Percentiles rank a stretch among this genome's conserved stretches.
These are phyloP conservation scores for Acanthisitta chloris DNA, from an alignment of 2,113 vertebrate species.

Conservation along the genomic window DNA sequence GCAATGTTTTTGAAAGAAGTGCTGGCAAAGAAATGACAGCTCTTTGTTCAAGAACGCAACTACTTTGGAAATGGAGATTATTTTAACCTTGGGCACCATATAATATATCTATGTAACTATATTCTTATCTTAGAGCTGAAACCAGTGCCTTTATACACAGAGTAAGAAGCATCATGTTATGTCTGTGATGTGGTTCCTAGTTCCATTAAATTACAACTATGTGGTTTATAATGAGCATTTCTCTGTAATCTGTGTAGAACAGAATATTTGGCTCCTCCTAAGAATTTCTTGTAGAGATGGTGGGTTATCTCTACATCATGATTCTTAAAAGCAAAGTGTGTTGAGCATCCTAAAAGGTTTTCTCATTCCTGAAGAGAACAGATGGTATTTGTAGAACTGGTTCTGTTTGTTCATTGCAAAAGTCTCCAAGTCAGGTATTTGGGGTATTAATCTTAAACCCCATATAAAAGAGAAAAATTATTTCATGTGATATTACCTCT, in stretches of 20 bases:
- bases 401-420: neutral
- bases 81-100: neutral
- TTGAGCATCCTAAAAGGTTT: neutral
- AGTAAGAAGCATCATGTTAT: neutral
- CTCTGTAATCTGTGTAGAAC: neutral
- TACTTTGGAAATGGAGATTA: neutral
- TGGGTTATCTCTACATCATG: neutral
- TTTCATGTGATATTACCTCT: neutral
- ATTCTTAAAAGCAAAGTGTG: neutral
- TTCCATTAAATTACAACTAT: neutral
- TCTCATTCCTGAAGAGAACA: neutral
- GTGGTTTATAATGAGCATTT: neutral
- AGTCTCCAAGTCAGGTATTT: neutral
- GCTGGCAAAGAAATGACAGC: neutral
- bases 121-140: neutral
- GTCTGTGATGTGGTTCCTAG: neutral
- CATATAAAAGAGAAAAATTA: neutral
- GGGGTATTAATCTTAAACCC: neutral
- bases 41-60: neutral
- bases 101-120: neutral
- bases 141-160: neutral
- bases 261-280: neutral
- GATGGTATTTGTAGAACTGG: neutral
- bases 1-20: neutral
- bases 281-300: neutral